These are phyloP conservation scores for Numenius arquata DNA, from an alignment of 2,113 vertebrate species.

Conservation along the genomic window DNA sequence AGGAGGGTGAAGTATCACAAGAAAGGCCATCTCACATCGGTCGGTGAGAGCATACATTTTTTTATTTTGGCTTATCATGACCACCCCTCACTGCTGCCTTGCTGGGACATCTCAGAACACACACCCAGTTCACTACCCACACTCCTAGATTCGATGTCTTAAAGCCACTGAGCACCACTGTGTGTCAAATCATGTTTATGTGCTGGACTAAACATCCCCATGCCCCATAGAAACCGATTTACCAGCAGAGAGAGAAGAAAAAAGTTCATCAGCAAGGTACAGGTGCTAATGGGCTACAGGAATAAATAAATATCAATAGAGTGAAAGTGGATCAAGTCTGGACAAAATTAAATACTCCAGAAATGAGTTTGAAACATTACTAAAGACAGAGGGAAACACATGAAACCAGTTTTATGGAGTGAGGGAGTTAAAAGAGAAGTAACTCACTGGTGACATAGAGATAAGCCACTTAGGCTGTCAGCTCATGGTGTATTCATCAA, in stretches of 20 bases:
- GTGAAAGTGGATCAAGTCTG: background rate
- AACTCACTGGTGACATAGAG: background rate
- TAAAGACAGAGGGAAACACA: background rate
- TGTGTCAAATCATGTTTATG: background rate
- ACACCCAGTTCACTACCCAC: background rate
- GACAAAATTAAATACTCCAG: background rate
- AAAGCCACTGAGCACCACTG: background rate
- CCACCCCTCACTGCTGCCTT: background rate
- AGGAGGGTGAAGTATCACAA: background rate
- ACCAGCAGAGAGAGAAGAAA: background rate
- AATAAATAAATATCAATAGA: background rate
- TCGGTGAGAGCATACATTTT: background rate
- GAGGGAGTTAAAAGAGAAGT: background rate
- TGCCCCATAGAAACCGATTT: background rate
- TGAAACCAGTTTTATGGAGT: background rate
- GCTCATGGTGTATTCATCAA: background rate
- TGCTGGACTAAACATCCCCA: background rate
- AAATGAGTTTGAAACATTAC: background rate
- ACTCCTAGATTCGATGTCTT: background rate
- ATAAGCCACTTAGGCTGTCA: constrained; percentile 1
- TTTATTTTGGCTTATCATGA: background rate
- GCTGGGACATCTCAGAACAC: background rate
- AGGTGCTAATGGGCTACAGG: background rate
- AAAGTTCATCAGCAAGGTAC: background rate
- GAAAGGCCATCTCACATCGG: background rate